A percentile compares a stretch with the other conserved stretches of the same genome.
Evolutionary conservation across 1,140 invertebrate species (phyloP).

Genomic region (Calycopis cecrops): DNA sequence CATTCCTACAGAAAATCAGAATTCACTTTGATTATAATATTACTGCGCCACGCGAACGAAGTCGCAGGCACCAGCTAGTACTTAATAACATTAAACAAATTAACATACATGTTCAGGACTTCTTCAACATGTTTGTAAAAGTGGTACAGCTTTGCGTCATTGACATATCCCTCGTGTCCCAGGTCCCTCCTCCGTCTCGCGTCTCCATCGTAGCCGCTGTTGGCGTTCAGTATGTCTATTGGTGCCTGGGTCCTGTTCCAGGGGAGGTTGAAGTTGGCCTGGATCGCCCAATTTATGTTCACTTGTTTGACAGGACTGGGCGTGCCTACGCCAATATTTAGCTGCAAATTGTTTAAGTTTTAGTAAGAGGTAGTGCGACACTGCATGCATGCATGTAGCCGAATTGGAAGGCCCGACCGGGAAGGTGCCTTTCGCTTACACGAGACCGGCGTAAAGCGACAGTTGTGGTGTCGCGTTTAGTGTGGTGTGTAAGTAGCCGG

Average conservation of each 20-base stretch:
- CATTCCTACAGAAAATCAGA: too few species aligned
- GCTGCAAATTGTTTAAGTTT: conserved; percentile 40
- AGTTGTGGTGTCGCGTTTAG: too few species aligned
- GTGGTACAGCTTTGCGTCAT: conserved; percentile 50
- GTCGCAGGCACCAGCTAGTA: too few species aligned
- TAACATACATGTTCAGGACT: conserved; percentile 45
- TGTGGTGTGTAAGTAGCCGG: too few species aligned
- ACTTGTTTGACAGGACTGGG: conserved; percentile 46
- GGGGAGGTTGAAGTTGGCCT: conserved; percentile 66
- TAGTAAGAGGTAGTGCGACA: too few species aligned
- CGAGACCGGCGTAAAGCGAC: too few species aligned
- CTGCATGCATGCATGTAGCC: too few species aligned
- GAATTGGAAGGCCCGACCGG: too few species aligned
- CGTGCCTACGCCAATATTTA: conserved; percentile 55
- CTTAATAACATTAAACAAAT: too few species aligned
- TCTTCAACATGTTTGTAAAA: conserved; percentile 61
- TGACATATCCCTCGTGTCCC: conserved; percentile 33
- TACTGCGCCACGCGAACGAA: too few species aligned
- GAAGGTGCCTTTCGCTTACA: too few species aligned
- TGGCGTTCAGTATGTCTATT: conserved; percentile 49
- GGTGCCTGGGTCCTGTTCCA: conserved; percentile 63
- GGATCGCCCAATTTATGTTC: conserved; percentile 60
- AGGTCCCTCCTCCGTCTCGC: conserved; percentile 45
- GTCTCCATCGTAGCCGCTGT: conserved; percentile 46
- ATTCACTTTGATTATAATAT: too few species aligned